These are phyloP conservation scores for Scolanthus callimorphus DNA, from an alignment of 92 coral and sea anemone species.

Conservation along the genomic window DNA sequence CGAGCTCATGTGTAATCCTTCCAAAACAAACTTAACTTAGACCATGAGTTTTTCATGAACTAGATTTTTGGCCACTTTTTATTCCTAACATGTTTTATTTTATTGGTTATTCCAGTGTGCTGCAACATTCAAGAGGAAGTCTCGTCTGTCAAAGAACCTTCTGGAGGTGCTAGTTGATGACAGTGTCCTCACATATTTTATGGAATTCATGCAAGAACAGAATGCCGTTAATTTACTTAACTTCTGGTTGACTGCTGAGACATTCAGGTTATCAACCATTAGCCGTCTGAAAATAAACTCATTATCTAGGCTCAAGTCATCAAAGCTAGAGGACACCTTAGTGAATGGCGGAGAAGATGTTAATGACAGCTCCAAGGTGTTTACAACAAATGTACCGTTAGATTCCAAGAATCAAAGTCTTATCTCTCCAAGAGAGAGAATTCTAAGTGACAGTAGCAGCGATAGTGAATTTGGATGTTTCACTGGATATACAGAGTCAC, in stretches of 20 bases:
- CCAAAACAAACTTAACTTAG: no score
- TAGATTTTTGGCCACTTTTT: no score
- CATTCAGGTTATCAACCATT: constrained; percentile 84
- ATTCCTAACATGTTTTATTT: neutral
- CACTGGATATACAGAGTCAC: constrained; percentile 21
- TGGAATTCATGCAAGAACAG: constrained; percentile 92
- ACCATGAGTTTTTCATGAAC: no score
- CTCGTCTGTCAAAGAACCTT: constrained; percentile 83
- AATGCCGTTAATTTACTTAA: constrained; percentile 79
- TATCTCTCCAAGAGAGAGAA: constrained; percentile 6
- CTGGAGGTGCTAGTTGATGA: constrained; percentile 81
- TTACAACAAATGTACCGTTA: constrained; percentile 3
- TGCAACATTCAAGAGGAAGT: constrained; percentile 85
- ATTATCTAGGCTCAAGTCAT: constrained; percentile 64
- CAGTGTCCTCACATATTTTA: constrained; percentile 84
- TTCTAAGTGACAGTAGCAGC: constrained; percentile 30
- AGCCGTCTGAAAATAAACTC: constrained; percentile 71
- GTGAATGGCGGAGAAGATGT: constrained; percentile 20
- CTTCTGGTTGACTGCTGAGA: constrained; percentile 97
- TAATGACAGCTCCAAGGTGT: neutral
- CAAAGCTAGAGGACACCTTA: constrained; percentile 9
- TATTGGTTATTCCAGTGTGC: constrained; percentile 59
- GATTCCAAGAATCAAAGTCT: constrained; percentile 2
- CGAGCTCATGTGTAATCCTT: no score
- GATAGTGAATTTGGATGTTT: constrained; percentile 66